Evolutionary conservation across 1,140 invertebrate species (phyloP), one percentile per base, ranked within the genome.

Genomic region (Trichonephila clavipes): DNA sequence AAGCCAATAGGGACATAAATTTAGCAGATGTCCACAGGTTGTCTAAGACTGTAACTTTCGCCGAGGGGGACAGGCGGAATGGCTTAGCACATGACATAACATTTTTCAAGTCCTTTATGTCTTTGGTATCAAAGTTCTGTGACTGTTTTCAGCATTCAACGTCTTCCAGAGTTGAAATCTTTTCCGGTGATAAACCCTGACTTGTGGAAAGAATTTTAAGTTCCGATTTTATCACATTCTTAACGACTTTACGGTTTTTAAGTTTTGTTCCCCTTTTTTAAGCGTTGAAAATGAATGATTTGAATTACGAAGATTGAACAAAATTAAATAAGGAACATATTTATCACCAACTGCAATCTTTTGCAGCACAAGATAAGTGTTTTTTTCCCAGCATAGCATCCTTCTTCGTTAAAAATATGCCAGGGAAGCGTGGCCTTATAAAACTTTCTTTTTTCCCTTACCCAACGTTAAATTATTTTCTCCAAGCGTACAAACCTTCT

Each of bases 1-100:
- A 90, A 59, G 85, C 58, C 83, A 77, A 92, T 92, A 77, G 82
- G 64, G 61, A 66, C 91, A 92, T 92, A 92, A 92, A 92, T 92
- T 92, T 72, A 59, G 82, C 66, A 44, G 64, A 92, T 92, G 91
- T 92, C 91, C 91, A 92, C 91, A 92, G 91, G 91, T 92, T 92
- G 91, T 77, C 62, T 72, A 18, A 18, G 91, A 87, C 77, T 87
- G 62, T 87, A 85, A 85, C 81, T 85, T 92, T 72, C 83, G 61
- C 82, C 28, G 34, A 72, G 28, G n/a, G 28, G 51, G 69, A 81
- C 58, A 28, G 62, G 34, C 10, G 10, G 90, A 81, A 92, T 59
- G 21, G 59, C 61, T 87, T 64, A 86, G 62, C 59, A 51, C 34
- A 40, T 51, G 91, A 44, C 72, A 62, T 90, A 72, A 77, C 91